A percentile compares a stretch with the other conserved stretches of the same genome.
These are phyloP conservation scores for Lordiphosa stackelbergi DNA, from an alignment of 1,140 invertebrate genomes.

Conservation along the genomic window DNA sequence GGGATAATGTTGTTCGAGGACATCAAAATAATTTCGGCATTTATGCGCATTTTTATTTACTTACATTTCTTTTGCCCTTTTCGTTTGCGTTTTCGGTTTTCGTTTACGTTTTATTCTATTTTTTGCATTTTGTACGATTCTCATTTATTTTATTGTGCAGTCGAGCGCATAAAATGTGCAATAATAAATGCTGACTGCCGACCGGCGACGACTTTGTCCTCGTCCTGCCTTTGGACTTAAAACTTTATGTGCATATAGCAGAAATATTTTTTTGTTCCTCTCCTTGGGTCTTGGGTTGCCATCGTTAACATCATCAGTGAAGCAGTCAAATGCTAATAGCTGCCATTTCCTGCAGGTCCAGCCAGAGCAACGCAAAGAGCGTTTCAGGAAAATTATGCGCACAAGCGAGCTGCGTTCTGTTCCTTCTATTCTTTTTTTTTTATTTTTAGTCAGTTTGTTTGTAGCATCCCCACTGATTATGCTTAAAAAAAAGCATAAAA, in stretches of 20 bases:
- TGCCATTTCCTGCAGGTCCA: constrained; percentile 71
- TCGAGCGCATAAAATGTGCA: constrained; percentile 68
- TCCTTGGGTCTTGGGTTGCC: constrained; percentile 30
- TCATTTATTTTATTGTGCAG: constrained; percentile 62
- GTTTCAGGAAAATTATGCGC: constrained; percentile 71
- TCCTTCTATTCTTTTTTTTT: constrained; percentile 16
- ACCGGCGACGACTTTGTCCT: constrained; percentile 50
- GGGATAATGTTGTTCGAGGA: constrained; percentile 24
- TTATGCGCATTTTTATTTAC: constrained; percentile 48
- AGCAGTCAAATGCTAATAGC: constrained; percentile 74
- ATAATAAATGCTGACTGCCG: constrained; percentile 68
- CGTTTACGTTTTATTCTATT: constrained; percentile 13
- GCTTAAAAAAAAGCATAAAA: constrained; percentile 9
- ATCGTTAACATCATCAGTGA: constrained; percentile 74
- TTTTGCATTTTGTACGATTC: constrained; percentile 53
- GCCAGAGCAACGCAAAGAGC: constrained; percentile 27
- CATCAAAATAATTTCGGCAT: constrained; percentile 54
- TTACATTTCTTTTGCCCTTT: constrained; percentile 2
- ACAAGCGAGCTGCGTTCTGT: constrained; percentile 55
- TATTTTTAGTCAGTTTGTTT: constrained; percentile 46
- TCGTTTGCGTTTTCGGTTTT: neutral
- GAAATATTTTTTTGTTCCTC: constrained; percentile 9
- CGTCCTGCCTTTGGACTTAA: constrained; percentile 34
- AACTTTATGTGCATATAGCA: constrained; percentile 65
- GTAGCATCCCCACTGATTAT: constrained; percentile 55